Evolutionary conservation across 2,113 vertebrate species (phyloP).

Genomic region (Oxygymnocypris stewartii): DNA sequence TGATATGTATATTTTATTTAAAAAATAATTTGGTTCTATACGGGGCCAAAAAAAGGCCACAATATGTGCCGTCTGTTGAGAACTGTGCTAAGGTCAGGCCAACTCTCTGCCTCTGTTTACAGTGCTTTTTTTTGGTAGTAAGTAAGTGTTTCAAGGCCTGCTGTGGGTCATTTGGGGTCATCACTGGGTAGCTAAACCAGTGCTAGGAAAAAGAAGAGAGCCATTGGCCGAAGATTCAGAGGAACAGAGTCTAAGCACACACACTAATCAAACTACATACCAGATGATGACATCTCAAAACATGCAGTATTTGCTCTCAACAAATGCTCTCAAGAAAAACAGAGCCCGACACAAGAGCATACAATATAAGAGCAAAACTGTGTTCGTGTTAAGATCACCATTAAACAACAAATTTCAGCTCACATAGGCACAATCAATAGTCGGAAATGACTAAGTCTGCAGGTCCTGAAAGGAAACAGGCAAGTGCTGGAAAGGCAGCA

Average conservation of each 20-base stretch:
- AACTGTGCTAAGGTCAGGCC: constrained; percentile 43
- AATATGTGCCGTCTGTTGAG: not conserved
- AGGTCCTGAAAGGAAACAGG: not conserved
- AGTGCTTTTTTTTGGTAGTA: constrained; percentile 63
- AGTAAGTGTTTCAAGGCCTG: constrained; percentile 64
- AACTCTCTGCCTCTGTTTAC: constrained; percentile 57
- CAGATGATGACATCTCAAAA: constrained; percentile 7
- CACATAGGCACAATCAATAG: not conserved
- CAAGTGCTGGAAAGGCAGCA: not conserved
- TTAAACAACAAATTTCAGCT: not conserved
- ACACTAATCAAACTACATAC: constrained; percentile 26
- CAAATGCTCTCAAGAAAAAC: constrained; percentile 23
- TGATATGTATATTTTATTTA: not conserved
- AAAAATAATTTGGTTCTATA: not conserved
- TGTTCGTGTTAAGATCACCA: not conserved
- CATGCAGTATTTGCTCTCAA: constrained; percentile 36
- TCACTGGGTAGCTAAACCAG: constrained; percentile 53
- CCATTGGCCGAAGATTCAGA: not conserved
- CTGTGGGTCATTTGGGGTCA: constrained; percentile 56
- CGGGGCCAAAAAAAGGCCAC: not conserved
- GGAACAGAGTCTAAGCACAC: constrained; percentile 34
- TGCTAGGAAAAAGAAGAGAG: constrained; percentile 31
- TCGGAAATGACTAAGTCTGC: not conserved
- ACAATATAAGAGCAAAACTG: not conserved
- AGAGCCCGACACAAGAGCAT: not conserved